Conservation (phyloP, 2,888 invertebrate genomes). For the Pseudococcus viburni region DNA sequence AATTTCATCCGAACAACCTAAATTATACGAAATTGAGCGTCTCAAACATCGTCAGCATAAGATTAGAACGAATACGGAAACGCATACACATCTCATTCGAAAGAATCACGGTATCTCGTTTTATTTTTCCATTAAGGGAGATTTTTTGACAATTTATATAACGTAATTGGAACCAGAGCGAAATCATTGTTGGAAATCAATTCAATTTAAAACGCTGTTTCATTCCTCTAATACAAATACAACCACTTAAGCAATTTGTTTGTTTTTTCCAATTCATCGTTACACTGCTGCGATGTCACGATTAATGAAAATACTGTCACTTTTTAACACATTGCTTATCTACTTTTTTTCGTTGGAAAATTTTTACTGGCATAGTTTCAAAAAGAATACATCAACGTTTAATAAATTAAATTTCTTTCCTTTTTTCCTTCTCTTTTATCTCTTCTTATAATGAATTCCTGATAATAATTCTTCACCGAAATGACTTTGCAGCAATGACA, state of each 20-base stretch:
- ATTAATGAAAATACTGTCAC: conserved; percentile 49
- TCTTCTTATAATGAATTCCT: background rate
- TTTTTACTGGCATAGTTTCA: conserved; percentile 34
- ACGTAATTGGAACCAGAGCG: conserved; percentile 2
- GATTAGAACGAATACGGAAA: too few relatives aligned
- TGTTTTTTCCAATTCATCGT: background rate
- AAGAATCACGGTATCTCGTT: background rate
- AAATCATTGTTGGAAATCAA: conserved; percentile 25
- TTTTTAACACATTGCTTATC: conserved; percentile 30
- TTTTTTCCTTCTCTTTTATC: background rate
- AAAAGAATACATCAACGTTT: conserved; percentile 37
- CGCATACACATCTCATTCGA: too few relatives aligned
- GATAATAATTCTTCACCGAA: background rate
- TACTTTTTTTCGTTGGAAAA: conserved; percentile 15
- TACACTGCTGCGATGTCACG: conserved; percentile 2
- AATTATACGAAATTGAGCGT: too few relatives aligned
- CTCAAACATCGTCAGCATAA: too few relatives aligned
- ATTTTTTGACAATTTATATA: conserved; percentile 20
- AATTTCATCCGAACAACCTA: too few relatives aligned
- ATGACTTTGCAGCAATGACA: background rate
- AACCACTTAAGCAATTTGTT: conserved; percentile 35
- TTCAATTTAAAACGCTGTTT: conserved; percentile 17
- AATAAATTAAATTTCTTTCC: conserved; percentile 32
- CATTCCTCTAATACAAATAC: background rate
- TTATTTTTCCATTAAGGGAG: background rate